These are phyloP conservation scores for Falco punctatus DNA, from an alignment of 2,113 vertebrate genomes.

Conservation along the genomic window DNA sequence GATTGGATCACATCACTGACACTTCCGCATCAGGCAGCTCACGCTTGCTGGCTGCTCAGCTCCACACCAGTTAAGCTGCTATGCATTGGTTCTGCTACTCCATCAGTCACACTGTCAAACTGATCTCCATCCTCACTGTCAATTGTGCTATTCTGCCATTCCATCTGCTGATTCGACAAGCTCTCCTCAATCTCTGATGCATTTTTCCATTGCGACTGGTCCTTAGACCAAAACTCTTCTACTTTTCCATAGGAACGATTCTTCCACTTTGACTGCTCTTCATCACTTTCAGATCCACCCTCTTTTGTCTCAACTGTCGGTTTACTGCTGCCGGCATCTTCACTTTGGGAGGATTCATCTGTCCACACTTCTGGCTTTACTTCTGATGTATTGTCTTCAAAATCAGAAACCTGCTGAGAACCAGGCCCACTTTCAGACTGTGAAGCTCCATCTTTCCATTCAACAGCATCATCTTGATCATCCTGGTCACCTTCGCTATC, in stretches of 20 bases:
- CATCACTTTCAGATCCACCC: slow-evolving; percentile 68
- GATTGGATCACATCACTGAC: background rate
- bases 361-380: slow-evolving; percentile 78
- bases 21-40: background rate
- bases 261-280: slow-evolving; percentile 80
- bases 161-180: slow-evolving; percentile 77
- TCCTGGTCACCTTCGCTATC: slow-evolving; percentile 79
- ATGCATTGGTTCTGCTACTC: slow-evolving; percentile 79
- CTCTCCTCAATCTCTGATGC: slow-evolving; percentile 76
- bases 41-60: slow-evolving; percentile 84
- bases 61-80: slow-evolving; percentile 79
- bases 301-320: slow-evolving; percentile 75
- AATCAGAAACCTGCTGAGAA: slow-evolving; percentile 77
- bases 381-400: slow-evolving; percentile 76
- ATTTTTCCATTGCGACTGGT: slow-evolving; percentile 81
- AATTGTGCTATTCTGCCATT: slow-evolving; percentile 83
- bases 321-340: slow-evolving; percentile 83
- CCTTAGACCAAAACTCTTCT: slow-evolving; percentile 84
- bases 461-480: slow-evolving; percentile 70
- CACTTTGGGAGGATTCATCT: slow-evolving; percentile 83
- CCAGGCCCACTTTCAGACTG: slow-evolving; percentile 80
- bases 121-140: slow-evolving; percentile 82
- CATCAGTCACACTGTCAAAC: slow-evolving; percentile 76
- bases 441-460: slow-evolving; percentile 76
- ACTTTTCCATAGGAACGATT: slow-evolving; percentile 85